phyloP scores from a whole-genome alignment of 2,888 invertebrate species.

The Hydriomena furcata region DNA sequence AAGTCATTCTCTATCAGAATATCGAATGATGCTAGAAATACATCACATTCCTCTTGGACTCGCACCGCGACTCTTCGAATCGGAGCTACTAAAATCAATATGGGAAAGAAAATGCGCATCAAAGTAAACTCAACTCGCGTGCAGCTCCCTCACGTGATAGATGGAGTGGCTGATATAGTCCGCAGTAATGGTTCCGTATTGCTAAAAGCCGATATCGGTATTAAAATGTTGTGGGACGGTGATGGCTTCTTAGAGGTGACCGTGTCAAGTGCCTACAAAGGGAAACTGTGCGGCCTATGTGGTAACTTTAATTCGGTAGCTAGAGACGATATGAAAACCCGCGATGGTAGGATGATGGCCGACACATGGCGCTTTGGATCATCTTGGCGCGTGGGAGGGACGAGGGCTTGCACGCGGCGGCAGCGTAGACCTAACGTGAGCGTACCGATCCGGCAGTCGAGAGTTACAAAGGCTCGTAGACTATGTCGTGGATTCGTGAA shows the following conservation, averaged over 20 bases:
- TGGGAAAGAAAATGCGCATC: conserved; percentile 93
- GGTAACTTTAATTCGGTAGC: conserved; percentile 96
- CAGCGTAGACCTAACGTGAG: conserved; percentile 72
- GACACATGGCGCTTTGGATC: conserved; percentile 90
- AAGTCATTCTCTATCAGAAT: conserved; percentile 93
- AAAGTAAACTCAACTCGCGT: conserved; percentile 93
- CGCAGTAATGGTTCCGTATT: conserved; percentile 87
- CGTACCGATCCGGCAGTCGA: conserved; percentile 78
- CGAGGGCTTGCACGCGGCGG: conserved; percentile 86
- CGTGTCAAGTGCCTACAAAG: conserved; percentile 87
- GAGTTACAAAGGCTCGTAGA: conserved; percentile 67
- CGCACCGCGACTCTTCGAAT: conserved; percentile 93
- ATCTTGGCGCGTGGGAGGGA: conserved; percentile 95
- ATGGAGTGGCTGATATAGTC: conserved; percentile 84
- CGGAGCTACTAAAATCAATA: conserved; percentile 89
- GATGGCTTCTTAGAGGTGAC: conserved; percentile 96
- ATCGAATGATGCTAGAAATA: conserved; percentile 92
- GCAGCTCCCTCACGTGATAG: conserved; percentile 85
- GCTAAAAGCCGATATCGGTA: conserved; percentile 88
- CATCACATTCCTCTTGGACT: conserved; percentile 94
- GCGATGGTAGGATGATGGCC: conserved; percentile 86
- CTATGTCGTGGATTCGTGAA: conserved; percentile 80
- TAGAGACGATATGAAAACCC: conserved; percentile 91
- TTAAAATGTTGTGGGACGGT: conserved; percentile 96
- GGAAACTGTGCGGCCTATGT: conserved; percentile 94